phyloP scores from a whole-genome alignment of 1,140 invertebrate species.

The Drosophila insularis region DNA sequence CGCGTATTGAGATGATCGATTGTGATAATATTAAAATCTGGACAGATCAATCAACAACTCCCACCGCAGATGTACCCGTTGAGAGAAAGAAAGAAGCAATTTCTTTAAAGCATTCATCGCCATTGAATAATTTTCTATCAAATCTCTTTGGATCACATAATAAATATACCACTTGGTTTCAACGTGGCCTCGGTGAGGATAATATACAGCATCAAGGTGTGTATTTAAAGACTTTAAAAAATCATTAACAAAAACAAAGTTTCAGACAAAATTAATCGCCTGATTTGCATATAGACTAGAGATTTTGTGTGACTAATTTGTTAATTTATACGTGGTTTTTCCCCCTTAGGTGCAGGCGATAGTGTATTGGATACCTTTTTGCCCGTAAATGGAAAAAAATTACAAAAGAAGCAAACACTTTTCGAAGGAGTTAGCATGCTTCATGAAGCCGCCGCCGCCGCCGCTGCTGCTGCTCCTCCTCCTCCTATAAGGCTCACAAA shows the following conservation, averaged over 20 bases:
- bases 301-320: background rate
- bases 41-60: constrained; percentile 62
- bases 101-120: constrained; percentile 40
- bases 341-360: constrained; percentile 2
- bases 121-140: constrained; percentile 57
- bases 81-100: background rate
- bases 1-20: constrained; percentile 69
- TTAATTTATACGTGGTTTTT: background rate
- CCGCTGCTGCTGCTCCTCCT: background rate
- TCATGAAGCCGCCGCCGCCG: constrained; percentile 42
- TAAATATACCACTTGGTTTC: constrained; percentile 70
- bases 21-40: constrained; percentile 80
- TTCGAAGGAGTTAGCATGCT: constrained; percentile 84
- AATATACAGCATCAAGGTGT: background rate
- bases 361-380: constrained; percentile 68
- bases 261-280: too few relatives aligned
- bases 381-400: constrained; percentile 84
- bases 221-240: background rate
- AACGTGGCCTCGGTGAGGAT: constrained; percentile 33
- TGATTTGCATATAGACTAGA: background rate
- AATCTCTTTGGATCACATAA: constrained; percentile 67
- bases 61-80: constrained; percentile 2
- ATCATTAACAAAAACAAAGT: too few relatives aligned
- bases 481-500: background rate
- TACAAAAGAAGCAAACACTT: constrained; percentile 85